A percentile compares a stretch with the other conserved stretches of the same genome.
phyloP scores from a whole-genome alignment of 2,113 vertebrate genomes.

The Phyllostomus hastatus region DNA sequence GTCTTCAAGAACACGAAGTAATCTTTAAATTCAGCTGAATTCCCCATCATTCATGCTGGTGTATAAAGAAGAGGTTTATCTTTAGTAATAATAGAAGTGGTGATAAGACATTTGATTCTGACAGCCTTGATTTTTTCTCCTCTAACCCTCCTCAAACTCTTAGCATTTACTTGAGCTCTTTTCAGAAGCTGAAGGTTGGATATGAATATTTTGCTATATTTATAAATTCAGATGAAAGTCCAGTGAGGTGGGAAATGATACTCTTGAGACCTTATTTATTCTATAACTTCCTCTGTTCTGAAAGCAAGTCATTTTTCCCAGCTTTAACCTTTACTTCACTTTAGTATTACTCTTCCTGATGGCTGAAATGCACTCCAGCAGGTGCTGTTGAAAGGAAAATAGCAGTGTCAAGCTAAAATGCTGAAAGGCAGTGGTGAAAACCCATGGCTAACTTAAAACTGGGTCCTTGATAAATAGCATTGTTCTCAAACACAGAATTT shows the following conservation, averaged over 20 bases:
- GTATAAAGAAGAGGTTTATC: conserved; percentile 44
- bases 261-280: conserved; percentile 40
- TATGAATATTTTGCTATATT: conserved; percentile 25
- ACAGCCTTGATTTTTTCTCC: conserved; percentile 10
- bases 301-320: conserved; percentile 11
- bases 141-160: neutral
- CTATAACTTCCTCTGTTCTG: conserved; percentile 27
- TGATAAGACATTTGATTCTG: conserved; percentile 35
- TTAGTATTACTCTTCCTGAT: neutral
- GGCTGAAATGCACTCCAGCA: neutral
- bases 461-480: neutral
- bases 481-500: neutral
- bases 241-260: conserved; percentile 29
- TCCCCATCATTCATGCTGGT: neutral
- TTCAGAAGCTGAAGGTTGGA: conserved; percentile 32
- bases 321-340: conserved; percentile 45
- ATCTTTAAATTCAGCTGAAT: conserved; percentile 37
- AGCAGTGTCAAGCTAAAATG: conserved; percentile 22
- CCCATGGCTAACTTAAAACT: neutral
- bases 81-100: conserved; percentile 9
- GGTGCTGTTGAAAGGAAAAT: conserved; percentile 39
- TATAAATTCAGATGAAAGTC: conserved; percentile 52
- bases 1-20: neutral
- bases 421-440: neutral
- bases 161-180: conserved; percentile 42